A percentile compares a stretch with the other conserved stretches of the same genome.
These are phyloP conservation scores for Chaetura pelagica DNA, from an alignment of 2,113 vertebrate species.

Conservation along the genomic window DNA sequence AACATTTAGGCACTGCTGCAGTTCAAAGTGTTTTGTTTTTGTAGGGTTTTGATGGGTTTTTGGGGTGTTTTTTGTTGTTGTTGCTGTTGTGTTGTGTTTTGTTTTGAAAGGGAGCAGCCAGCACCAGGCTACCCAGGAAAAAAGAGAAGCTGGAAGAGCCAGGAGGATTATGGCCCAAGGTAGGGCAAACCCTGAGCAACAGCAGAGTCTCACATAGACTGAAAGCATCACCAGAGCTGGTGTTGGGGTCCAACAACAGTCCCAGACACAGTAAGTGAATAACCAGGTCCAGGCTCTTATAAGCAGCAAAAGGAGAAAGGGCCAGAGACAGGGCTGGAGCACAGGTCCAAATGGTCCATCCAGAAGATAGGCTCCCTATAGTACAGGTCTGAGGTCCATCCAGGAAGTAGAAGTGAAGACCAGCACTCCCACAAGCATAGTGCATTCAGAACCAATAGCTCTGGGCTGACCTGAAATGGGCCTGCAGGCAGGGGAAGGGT, in stretches of 20 bases:
- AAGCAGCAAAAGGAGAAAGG: not conserved
- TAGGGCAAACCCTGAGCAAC: not conserved
- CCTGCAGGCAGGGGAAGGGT: not conserved
- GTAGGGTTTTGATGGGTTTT: not conserved
- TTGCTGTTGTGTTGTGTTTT: too few species aligned
- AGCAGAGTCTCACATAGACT: not conserved
- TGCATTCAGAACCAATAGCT: not conserved
- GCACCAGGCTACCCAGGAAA: not conserved
- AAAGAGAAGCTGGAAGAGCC: not conserved
- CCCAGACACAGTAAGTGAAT: not conserved
- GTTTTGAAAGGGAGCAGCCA: not conserved
- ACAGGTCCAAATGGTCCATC: not conserved
- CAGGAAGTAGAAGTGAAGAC: not conserved
- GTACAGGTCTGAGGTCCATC: not conserved
- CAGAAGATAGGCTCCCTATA: not conserved
- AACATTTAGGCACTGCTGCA: not conserved
- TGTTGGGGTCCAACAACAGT: rapidly evolving
- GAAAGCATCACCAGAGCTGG: rapidly evolving
- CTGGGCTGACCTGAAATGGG: not conserved
- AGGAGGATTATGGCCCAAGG: not conserved
- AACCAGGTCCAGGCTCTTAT: not conserved
- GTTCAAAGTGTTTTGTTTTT: not conserved
- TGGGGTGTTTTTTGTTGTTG: too few species aligned
- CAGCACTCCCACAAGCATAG: not conserved
- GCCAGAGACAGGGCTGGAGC: not conserved